These are phyloP conservation scores for Cnemophilus loriae DNA, from an alignment of 2,113 vertebrate genomes.

Conservation along the genomic window DNA sequence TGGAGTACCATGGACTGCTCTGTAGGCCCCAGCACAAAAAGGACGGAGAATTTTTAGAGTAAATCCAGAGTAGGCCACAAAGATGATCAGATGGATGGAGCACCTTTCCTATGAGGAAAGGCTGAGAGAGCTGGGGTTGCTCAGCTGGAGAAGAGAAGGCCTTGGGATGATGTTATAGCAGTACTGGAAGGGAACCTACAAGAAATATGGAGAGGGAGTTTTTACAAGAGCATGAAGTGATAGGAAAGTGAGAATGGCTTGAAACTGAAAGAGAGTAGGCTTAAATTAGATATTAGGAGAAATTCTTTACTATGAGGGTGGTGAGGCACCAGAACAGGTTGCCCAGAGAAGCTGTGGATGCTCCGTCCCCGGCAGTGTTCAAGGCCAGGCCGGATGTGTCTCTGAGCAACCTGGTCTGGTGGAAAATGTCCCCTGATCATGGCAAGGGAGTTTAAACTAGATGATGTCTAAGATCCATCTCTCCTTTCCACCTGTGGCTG, in stretches of 20 bases:
- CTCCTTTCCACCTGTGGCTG: background rate
- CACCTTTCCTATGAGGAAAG: background rate
- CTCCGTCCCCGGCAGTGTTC: background rate
- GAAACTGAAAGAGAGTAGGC: background rate
- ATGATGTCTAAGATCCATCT: background rate
- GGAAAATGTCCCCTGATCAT: background rate
- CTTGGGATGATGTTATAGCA: background rate
- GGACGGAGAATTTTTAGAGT: rapidly evolving
- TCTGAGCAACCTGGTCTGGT: background rate
- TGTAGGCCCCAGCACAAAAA: background rate
- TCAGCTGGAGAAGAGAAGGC: background rate
- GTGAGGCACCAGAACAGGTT: background rate
- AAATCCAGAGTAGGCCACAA: background rate
- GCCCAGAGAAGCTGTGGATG: background rate
- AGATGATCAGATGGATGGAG: background rate
- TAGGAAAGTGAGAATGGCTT: background rate
- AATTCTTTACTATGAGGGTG: background rate
- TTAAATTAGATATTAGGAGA: background rate
- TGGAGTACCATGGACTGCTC: background rate
- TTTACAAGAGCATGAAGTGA: background rate
- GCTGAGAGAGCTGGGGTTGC: background rate
- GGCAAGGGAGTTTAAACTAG: background rate
- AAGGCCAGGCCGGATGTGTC: background rate
- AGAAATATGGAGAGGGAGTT: background rate
- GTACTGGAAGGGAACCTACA: background rate